Percentiles rank a stretch among this genome's conserved stretches.
phyloP scores from a whole-genome alignment of 1,140 invertebrate species.

The Bradysia coprophila region DNA sequence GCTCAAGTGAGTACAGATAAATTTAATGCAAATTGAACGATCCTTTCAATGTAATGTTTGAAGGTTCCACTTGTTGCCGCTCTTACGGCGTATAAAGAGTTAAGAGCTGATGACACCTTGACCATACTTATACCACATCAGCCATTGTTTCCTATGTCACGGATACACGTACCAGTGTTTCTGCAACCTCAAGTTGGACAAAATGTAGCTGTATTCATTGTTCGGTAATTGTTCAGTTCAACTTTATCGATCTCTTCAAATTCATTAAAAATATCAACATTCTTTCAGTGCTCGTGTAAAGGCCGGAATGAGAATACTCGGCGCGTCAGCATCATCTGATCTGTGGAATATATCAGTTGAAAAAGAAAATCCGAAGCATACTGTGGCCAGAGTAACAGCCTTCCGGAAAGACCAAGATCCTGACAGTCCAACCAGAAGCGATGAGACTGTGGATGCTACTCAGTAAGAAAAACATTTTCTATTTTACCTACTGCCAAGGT shows the following conservation, averaged over 20 bases:
- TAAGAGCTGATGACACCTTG: conserved; percentile 57
- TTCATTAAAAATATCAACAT: background rate
- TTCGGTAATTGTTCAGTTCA: conserved; percentile 59
- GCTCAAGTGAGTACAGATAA: conserved; percentile 9
- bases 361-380: conserved; percentile 56
- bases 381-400: conserved; percentile 67
- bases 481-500: background rate
- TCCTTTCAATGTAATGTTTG: background rate
- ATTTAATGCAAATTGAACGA: background rate
- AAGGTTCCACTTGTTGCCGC: conserved; percentile 51
- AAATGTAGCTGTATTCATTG: conserved; percentile 54
- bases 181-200: conserved; percentile 44
- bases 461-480: conserved; percentile 3
- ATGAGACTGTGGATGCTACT: conserved; percentile 1
- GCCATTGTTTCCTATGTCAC: conserved; percentile 70
- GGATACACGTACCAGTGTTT: conserved; percentile 70
- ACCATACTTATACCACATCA: conserved; percentile 74
- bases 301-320: conserved; percentile 61
- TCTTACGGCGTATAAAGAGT: conserved; percentile 60
- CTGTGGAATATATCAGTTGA: conserved; percentile 75
- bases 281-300: conserved; percentile 62
- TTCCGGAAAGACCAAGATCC: conserved; percentile 38
- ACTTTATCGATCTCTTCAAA: background rate
- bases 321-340: conserved; percentile 53
- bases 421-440: conserved; percentile 5